A percentile compares a stretch with the other conserved stretches of the same genome.
Conservation (phyloP, 2,797 vertebrate species). For the Myotis vivesi region DNA sequence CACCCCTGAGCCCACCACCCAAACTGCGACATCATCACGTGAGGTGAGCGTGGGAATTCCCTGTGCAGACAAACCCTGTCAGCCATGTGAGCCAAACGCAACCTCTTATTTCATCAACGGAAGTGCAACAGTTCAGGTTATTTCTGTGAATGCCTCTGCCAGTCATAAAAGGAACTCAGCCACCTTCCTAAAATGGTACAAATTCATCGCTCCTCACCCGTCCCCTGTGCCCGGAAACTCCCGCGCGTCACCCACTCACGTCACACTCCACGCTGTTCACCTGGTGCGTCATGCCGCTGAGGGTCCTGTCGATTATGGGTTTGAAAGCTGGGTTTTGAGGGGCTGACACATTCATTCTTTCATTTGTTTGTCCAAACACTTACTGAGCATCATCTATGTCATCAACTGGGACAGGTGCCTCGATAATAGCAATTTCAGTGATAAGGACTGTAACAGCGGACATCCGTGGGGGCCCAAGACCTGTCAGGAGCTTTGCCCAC, state of each 20-base stretch:
- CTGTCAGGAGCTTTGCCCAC: not conserved
- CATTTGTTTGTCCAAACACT: not conserved
- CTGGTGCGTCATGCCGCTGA: too few relatives aligned
- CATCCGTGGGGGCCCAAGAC: not conserved
- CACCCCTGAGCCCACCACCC: not conserved
- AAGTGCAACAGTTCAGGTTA: not conserved
- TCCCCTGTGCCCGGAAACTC: not conserved
- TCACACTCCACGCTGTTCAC: not conserved
- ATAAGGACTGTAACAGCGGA: not conserved
- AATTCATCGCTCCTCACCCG: not conserved
- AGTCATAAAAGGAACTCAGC: not conserved
- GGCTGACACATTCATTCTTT: not conserved
- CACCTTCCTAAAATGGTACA: not conserved
- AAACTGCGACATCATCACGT: not conserved
- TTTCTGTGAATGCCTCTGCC: not conserved
- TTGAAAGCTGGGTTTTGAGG: not conserved
- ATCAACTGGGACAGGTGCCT: not conserved
- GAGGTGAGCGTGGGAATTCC: not conserved
- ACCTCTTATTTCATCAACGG: not conserved
- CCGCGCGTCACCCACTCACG: not conserved
- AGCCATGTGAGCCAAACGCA: not conserved
- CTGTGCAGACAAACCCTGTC: not conserved
- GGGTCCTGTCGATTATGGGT: not conserved
- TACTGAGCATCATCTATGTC: not conserved
- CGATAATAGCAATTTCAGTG: not conserved